phyloP scores from a whole-genome alignment of 1,140 invertebrate genomes.

The Drosophila virilis region DNA sequence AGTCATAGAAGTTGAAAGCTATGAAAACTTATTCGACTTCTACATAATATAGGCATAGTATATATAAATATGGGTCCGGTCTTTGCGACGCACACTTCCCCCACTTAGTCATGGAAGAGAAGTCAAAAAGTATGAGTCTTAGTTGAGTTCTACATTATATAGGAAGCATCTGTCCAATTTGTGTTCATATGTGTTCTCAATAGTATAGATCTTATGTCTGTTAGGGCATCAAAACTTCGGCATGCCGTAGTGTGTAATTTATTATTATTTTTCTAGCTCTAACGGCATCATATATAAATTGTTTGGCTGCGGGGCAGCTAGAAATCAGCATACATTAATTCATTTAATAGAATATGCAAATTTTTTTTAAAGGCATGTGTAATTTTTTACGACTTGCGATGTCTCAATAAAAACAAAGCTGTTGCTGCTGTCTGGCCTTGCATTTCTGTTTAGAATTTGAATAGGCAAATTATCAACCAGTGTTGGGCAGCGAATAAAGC shows the following conservation, averaged over 20 bases:
- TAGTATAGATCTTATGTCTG: no score
- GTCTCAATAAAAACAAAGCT: conserved; percentile 16
- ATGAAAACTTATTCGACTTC: no score
- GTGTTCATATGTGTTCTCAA: no score
- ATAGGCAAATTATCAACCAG: conserved; percentile 10
- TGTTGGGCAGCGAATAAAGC: not conserved
- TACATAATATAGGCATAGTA: no score
- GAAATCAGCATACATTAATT: conserved; percentile 50
- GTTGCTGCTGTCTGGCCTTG: conserved; percentile 18
- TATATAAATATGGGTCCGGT: no score
- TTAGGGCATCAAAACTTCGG: no score
- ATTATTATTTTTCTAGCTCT: conserved; percentile 25
- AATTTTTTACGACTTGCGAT: conserved; percentile 31
- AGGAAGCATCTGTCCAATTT: no score
- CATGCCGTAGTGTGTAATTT: not conserved
- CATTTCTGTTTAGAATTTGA: conserved; percentile 15
- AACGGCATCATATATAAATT: conserved; percentile 59
- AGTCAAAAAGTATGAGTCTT: no score
- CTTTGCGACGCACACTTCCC: no score
- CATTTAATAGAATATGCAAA: conserved; percentile 69
- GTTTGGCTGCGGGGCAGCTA: conserved; percentile 32
- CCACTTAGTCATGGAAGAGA: no score
- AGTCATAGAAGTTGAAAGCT: no score
- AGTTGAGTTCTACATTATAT: no score
- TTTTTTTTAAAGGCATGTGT: conserved; percentile 35